Conservation (phyloP, 2,113 vertebrate species). For the Pan paniscus region DNA sequence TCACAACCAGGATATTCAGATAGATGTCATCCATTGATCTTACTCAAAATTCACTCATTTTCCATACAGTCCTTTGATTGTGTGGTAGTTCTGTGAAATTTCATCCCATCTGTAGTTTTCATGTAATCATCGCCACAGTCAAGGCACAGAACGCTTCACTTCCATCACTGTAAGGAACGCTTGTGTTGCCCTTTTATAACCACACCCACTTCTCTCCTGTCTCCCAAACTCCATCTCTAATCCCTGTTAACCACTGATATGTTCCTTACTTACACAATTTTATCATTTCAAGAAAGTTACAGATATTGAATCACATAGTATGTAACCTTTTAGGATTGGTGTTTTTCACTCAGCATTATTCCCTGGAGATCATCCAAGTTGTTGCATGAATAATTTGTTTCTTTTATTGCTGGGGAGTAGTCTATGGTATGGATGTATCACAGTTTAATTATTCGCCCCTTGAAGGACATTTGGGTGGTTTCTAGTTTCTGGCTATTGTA, state of each 20-base stretch:
- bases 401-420: neutral
- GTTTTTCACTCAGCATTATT: neutral
- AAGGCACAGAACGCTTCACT: neutral
- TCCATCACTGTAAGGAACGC: neutral
- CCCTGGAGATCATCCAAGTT: neutral
- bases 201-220: neutral
- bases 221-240: neutral
- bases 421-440: neutral
- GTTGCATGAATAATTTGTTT: neutral
- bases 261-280: neutral
- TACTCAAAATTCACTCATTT: neutral
- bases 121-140: neutral
- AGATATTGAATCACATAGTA: neutral
- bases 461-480: neutral
- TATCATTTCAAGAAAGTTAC: neutral
- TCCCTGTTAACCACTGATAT: neutral
- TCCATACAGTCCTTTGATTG: neutral
- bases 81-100: neutral
- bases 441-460: neutral
- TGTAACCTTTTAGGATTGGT: neutral
- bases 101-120: neutral
- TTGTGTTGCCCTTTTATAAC: fast-evolving
- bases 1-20: neutral
- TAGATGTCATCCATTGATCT: neutral
- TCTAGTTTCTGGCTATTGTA: neutral